Percentiles rank a stretch among this genome's conserved stretches.
Evolutionary conservation across 1,140 invertebrate genomes (phyloP).

Genomic region (Zophobas morio): DNA sequence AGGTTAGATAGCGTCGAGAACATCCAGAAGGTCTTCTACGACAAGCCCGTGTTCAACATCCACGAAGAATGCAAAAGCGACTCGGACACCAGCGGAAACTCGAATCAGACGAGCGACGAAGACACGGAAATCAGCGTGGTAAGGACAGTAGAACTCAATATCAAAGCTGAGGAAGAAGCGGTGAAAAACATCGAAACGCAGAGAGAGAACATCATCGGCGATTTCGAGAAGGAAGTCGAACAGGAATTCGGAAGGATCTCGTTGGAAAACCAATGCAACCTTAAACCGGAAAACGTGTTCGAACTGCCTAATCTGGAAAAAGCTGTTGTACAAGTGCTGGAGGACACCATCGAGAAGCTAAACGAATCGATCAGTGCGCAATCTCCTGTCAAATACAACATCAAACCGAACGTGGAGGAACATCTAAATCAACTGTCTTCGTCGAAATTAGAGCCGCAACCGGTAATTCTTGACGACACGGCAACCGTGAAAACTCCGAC

Average conservation of each 20-base stretch:
- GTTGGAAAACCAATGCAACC: conserved; percentile 35
- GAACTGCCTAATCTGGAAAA: conserved; percentile 49
- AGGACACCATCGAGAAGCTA: conserved; percentile 63
- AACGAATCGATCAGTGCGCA: conserved; percentile 55
- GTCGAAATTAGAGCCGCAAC: conserved; percentile 39
- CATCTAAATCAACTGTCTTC: conserved; percentile 58
- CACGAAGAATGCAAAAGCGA: conserved; percentile 54
- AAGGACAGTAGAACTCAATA: conserved; percentile 55
- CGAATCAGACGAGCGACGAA: conserved; percentile 57
- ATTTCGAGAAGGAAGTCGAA: conserved; percentile 72
- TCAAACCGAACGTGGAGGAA: conserved; percentile 61
- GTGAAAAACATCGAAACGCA: conserved; percentile 50
- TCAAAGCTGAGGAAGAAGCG: conserved; percentile 55
- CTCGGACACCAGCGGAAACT: conserved; percentile 55
- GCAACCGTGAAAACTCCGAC: conserved; percentile 44
- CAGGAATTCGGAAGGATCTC: conserved; percentile 68
- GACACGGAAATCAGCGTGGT: conserved; percentile 53
- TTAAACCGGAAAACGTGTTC: background rate
- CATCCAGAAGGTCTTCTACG: conserved; percentile 73
- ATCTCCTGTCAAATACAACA: conserved; percentile 59
- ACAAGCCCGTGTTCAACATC: conserved; percentile 73
- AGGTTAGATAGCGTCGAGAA: conserved; percentile 69
- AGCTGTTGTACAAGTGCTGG: conserved; percentile 57
- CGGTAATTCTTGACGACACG: conserved; percentile 52
- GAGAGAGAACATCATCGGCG: conserved; percentile 68